Evolutionary conservation across 2,888 invertebrate genomes (phyloP).

Genomic region (Frankliniella intonsa): DNA sequence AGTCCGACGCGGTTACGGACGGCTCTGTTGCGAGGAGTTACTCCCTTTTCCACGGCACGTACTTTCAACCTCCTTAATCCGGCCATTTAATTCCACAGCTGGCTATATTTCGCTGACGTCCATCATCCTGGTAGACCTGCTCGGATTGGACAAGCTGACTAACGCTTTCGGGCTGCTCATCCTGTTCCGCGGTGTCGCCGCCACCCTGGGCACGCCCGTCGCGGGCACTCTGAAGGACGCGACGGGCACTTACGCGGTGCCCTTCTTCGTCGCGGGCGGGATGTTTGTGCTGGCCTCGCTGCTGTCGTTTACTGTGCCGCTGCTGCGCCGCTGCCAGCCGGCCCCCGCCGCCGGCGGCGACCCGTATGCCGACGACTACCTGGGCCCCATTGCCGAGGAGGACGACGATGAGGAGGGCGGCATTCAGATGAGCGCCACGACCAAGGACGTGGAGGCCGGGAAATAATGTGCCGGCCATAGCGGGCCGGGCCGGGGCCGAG

Average conservation of each 20-base stretch:
- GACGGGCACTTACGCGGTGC: conserved; percentile 74
- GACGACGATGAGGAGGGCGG: conserved; percentile 5
- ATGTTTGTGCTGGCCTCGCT: conserved; percentile 80
- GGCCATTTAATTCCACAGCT: conserved; percentile 54
- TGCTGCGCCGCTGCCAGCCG: conserved; percentile 54
- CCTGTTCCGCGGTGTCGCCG: conserved; percentile 90
- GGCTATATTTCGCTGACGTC: conserved; percentile 97
- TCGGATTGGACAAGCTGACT: conserved; percentile 92
- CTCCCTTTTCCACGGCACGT: background rate
- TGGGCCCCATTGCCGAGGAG: conserved; percentile 9
- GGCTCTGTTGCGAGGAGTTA: background rate
- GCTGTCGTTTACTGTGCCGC: conserved; percentile 78
- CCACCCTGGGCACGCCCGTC: conserved; percentile 77
- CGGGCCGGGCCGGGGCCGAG: background rate
- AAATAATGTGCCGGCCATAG: background rate
- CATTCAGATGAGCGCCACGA: conserved; percentile 8
- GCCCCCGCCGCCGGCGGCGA: background rate
- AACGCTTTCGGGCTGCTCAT: conserved; percentile 96
- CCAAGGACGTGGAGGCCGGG: background rate
- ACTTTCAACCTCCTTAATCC: background rate
- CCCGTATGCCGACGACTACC: background rate
- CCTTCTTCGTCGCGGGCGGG: conserved; percentile 88
- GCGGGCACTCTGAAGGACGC: conserved; percentile 87
- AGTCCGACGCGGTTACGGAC: background rate
- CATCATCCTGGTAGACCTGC: conserved; percentile 91